These are phyloP conservation scores for Cyprinodon variegatus DNA, from an alignment of 2,113 vertebrate species.

Conservation along the genomic window DNA sequence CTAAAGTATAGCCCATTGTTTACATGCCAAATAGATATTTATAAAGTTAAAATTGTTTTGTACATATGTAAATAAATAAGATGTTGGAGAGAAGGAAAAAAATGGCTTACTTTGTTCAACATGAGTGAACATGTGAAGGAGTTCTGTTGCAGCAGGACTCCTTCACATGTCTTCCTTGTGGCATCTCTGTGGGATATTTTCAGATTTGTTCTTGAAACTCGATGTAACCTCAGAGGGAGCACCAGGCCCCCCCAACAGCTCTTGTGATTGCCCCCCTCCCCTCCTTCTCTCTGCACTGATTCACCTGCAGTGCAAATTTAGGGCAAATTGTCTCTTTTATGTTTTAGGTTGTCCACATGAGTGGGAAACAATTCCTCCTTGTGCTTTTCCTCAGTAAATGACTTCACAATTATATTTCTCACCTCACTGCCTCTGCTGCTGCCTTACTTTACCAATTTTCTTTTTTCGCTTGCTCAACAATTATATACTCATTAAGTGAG, in stretches of 20 bases:
- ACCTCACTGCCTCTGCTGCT: slow-evolving; percentile 14
- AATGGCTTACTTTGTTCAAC: too few relatives aligned
- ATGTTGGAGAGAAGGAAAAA: too few relatives aligned
- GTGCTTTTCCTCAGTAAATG: slow-evolving; percentile 12
- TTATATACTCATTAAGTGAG: slow-evolving; percentile 56
- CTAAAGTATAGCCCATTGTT: too few relatives aligned
- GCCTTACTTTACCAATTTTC: slow-evolving; percentile 28
- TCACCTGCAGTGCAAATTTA: slow-evolving; percentile 11
- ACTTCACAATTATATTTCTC: slow-evolving; percentile 22
- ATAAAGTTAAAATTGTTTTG: too few relatives aligned
- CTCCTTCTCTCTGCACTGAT: neutral
- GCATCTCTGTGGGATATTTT: slow-evolving; percentile 57
- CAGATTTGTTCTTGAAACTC: slow-evolving; percentile 68
- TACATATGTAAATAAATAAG: too few relatives aligned
- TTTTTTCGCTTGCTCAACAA: slow-evolving; percentile 66
- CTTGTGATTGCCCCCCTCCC: slow-evolving; percentile 15
- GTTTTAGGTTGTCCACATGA: slow-evolving; percentile 24
- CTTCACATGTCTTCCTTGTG: slow-evolving; percentile 31
- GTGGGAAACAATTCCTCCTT: slow-evolving; percentile 27
- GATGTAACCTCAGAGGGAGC: slow-evolving; percentile 53
- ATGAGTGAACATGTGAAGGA: too few relatives aligned
- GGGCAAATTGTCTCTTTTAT: slow-evolving; percentile 44
- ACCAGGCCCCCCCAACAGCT: slow-evolving; percentile 21
- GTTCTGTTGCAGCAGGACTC: neutral
- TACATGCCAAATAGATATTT: too few relatives aligned